These are phyloP conservation scores for Agapornis roseicollis DNA, from an alignment of 2,113 vertebrate species.

Conservation along the genomic window DNA sequence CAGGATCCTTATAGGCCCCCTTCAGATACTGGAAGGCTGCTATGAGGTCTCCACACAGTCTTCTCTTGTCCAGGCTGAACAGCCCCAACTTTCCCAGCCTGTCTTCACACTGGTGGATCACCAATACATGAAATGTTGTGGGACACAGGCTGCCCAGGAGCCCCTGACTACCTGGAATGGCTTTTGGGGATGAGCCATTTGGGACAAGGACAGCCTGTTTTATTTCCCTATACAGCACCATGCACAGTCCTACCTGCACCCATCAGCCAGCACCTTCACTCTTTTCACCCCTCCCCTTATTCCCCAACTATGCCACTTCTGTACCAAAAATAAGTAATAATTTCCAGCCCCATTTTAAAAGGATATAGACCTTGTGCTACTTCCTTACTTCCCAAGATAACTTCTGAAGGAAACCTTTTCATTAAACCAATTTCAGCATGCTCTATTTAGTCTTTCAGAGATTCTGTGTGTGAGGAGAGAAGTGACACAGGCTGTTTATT, in stretches of 20 bases:
- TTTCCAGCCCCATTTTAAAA: not conserved
- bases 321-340: not conserved
- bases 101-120: not conserved
- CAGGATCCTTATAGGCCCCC: too few relatives aligned
- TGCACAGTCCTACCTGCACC: not conserved
- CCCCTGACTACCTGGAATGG: accelerated
- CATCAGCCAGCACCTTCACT: not conserved
- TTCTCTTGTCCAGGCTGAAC: too few relatives aligned
- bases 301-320: not conserved
- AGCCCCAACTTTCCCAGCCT: too few relatives aligned
- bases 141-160: not conserved
- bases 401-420: conserved; percentile 12
- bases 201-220: not conserved
- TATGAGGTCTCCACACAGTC: too few relatives aligned
- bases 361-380: not conserved
- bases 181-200: not conserved
- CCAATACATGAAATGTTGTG: not conserved
- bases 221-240: not conserved
- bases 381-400: not conserved
- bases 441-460: conserved; percentile 38
- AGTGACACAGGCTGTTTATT: conserved; percentile 15
- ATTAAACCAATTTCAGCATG: conserved; percentile 43
- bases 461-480: not conserved
- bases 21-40: too few relatives aligned
- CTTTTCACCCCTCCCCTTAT: not conserved